Conservation (phyloP, 1,140 invertebrate genomes). For the Diabrotica virgifera region DNA sequence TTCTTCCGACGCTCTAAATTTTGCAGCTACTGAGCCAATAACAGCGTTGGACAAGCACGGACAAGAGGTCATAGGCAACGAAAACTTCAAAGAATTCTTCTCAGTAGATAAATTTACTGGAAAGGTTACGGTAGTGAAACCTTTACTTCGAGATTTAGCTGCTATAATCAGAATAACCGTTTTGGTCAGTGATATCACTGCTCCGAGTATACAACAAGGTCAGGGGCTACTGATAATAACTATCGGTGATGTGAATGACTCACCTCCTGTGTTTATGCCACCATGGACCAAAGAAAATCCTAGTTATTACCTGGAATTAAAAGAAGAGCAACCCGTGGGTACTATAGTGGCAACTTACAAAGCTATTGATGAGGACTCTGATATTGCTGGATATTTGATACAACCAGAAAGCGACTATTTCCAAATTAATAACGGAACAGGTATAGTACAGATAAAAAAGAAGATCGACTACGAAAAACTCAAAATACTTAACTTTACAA, state of each 20-base stretch:
- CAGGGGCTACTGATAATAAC: conserved; percentile 72
- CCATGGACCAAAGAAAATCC: conserved; percentile 73
- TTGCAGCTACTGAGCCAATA: conserved; percentile 67
- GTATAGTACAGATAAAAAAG: conserved; percentile 74
- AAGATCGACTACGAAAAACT: conserved; percentile 81
- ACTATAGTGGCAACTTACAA: conserved; percentile 76
- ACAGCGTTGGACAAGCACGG: conserved; percentile 79
- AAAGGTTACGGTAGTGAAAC: conserved; percentile 65
- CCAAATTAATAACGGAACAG: conserved; percentile 71
- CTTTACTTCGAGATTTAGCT: conserved; percentile 66
- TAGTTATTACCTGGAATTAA: conserved; percentile 65
- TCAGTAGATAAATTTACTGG: conserved; percentile 66
- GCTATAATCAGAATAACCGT: conserved; percentile 75
- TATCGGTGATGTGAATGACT: conserved; percentile 77
- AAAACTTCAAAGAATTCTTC: conserved; percentile 68
- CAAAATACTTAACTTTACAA: conserved; percentile 72
- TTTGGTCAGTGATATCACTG: conserved; percentile 76
- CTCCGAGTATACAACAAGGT: conserved; percentile 72
- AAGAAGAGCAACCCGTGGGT: conserved; percentile 81
- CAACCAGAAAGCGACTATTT: conserved; percentile 72
- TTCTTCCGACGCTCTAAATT: conserved; percentile 66
- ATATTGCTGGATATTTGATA: conserved; percentile 73
- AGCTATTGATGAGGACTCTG: conserved; percentile 80
- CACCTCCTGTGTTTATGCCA: conserved; percentile 60
- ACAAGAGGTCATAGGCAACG: conserved; percentile 62